Evolutionary conservation across 2,113 vertebrate species (phyloP).

Genomic region (Lasiurus cinereus): DNA sequence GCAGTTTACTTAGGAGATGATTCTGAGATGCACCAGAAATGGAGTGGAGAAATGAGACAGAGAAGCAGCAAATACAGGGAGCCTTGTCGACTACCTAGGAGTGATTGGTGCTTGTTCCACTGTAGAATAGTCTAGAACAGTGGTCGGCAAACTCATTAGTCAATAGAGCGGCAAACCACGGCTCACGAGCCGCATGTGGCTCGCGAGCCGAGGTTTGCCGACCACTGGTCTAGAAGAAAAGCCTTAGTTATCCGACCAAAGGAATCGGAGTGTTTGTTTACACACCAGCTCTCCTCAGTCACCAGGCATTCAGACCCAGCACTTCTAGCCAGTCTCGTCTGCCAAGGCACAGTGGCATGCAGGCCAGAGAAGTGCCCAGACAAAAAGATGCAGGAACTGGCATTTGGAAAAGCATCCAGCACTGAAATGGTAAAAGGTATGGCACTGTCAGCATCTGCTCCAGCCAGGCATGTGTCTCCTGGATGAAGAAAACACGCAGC

Average conservation of each 20-base stretch:
- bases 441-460: background rate
- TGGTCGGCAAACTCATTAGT: no score
- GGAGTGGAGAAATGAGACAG: background rate
- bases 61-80: background rate
- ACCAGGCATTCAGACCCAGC: background rate
- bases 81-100: background rate
- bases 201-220: background rate
- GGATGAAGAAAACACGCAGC: background rate
- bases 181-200: no score
- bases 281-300: background rate
- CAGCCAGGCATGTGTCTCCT: background rate
- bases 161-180: no score
- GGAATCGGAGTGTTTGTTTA: background rate
- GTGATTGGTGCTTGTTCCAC: background rate
- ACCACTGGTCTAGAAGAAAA: background rate
- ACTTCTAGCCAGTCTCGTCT: background rate
- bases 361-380: background rate
- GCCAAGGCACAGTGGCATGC: background rate
- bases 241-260: conserved; percentile 21
- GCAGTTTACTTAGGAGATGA: conserved; percentile 12
- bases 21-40: background rate
- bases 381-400: background rate
- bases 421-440: background rate
- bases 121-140: conserved; percentile 13
- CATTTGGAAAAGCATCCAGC: background rate